Evolutionary conservation across 2,113 vertebrate species (phyloP), one percentile per base, ranked within the genome.

Genomic region (Nibea albiflora): DNA sequence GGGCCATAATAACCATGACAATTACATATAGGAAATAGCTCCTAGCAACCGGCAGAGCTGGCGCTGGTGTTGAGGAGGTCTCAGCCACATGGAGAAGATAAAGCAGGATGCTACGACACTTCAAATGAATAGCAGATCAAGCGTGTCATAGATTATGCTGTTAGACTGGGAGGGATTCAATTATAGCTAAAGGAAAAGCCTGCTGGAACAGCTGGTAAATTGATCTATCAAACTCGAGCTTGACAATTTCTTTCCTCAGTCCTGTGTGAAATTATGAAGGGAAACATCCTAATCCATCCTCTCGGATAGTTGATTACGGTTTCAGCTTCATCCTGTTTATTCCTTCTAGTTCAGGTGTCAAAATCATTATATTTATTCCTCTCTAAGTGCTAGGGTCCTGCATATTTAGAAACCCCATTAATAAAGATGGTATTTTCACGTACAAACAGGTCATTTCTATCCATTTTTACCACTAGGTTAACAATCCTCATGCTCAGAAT

Each of bases 111-210:
- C 87, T 74, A 75, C 70, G 78, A 92, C 93, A 94, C 92, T 94
- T 93, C 87, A 93, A 94, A 93, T 92, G 86, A 94, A 93, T 89
- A 78, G 87, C 82, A 89, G 92, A 93, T 94, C 90, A 92, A 93
- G 92, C 86, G 52, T 89, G 85, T 88, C 92, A 83, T 76, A 93
- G 92, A 94, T 94, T 92, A 94, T 73, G 76, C 90, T 63, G 76
- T 90, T 86, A 78, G 90, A 92, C 92, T 87, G 90, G 70, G 85
- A 88, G 92, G 86, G 93, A 92, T 91, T 92, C 89, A 89, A 87
- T 85, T 89, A 89, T 82, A 82, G 86, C 75, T 58, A 82, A 87
- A 79, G 73, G 84, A 78, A 85, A 86, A 90, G 81, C 86, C 78
- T 81, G 89, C 84, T 87, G 86, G 87, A 89, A 78, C 84, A 83